Evolutionary conservation across 2,113 vertebrate species (phyloP).

Genomic region (Cebus imitator): DNA sequence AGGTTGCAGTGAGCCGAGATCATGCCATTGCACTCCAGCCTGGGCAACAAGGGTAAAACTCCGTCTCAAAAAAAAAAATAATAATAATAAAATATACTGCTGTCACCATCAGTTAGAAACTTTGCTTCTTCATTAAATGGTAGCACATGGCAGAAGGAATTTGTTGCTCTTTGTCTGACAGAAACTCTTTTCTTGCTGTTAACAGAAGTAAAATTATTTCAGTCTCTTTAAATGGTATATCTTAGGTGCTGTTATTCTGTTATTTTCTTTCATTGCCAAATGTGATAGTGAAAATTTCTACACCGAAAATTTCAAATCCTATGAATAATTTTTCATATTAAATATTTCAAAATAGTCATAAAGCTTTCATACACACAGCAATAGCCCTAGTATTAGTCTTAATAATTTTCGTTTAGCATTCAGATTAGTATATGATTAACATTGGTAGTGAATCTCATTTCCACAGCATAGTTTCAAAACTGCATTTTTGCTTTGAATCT

Average conservation of each 20-base stretch:
- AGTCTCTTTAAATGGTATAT: not conserved
- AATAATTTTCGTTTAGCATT: not conserved
- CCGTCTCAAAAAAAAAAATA: too few relatives aligned
- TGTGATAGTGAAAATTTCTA: not conserved
- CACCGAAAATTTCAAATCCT: not conserved
- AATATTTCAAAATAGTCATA: not conserved
- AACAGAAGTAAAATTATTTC: not conserved
- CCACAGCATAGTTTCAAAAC: not conserved
- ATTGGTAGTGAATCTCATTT: not conserved
- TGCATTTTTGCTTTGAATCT: not conserved
- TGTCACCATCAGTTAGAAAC: not conserved
- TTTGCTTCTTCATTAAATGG: not conserved
- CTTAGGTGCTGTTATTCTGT: not conserved
- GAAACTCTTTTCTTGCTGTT: not conserved
- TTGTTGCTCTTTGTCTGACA: not conserved
- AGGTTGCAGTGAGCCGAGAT: too few relatives aligned
- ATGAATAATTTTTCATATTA: not conserved
- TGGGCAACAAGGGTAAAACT: too few relatives aligned
- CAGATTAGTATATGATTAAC: not conserved
- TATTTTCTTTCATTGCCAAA: slow-evolving; percentile 34
- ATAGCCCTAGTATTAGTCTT: not conserved
- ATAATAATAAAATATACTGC: too few relatives aligned
- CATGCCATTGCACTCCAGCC: too few relatives aligned
- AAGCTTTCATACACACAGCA: not conserved
- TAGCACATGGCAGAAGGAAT: not conserved